Evolutionary conservation across 2,113 vertebrate genomes (phyloP).

Genomic region (Ifrita kowaldi): DNA sequence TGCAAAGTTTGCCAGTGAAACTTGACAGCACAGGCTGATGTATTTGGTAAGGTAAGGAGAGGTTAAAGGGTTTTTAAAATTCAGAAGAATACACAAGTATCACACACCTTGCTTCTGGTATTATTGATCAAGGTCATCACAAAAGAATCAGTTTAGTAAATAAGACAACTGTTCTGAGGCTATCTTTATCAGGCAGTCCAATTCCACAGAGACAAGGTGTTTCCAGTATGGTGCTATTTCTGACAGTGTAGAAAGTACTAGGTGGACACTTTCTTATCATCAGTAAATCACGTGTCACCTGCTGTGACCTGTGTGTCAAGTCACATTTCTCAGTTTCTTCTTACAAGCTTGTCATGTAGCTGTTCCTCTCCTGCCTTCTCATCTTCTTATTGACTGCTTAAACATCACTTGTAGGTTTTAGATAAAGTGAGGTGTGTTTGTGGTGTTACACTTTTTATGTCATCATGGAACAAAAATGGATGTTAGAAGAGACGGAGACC

Average conservation of each 20-base stretch:
- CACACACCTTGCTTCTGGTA: neutral
- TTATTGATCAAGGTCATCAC: constrained; percentile 30
- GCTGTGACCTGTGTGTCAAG: neutral
- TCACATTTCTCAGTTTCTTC: neutral
- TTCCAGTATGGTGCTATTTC: neutral
- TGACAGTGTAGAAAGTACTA: neutral
- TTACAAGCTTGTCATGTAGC: neutral
- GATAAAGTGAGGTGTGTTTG: neutral
- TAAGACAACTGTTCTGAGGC: neutral
- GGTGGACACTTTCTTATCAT: neutral
- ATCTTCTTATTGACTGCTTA: neutral
- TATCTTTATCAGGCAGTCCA: neutral
- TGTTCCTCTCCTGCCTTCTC: neutral
- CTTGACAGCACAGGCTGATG: neutral
- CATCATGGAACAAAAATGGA: neutral
- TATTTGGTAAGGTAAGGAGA: neutral
- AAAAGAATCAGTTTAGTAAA: constrained; percentile 17
- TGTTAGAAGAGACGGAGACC: neutral
- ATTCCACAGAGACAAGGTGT: neutral
- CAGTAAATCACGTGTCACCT: neutral
- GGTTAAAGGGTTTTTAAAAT: neutral
- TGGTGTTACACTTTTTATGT: neutral
- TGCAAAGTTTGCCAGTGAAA: neutral
- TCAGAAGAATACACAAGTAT: neutral
- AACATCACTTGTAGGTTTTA: neutral